A percentile compares a stretch with the other conserved stretches of the same genome.
phyloP scores from a whole-genome alignment of 2,888 invertebrate genomes.

The Erebia ligea region DNA sequence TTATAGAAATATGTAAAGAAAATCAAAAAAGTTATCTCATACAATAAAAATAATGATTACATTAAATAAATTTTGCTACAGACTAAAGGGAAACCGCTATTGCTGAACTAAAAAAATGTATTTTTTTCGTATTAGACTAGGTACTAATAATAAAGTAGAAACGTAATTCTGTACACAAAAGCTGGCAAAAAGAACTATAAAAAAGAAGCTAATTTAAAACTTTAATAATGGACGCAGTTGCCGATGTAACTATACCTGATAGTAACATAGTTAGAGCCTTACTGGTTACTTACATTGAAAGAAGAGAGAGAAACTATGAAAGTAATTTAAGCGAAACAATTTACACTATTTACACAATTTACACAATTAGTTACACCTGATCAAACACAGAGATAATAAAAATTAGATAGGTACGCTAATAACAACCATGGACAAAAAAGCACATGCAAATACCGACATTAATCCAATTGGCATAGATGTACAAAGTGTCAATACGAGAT shows the following conservation, averaged over 20 bases:
- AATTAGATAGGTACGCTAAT: background rate
- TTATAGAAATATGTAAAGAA: no score
- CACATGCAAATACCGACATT: conserved; percentile 14
- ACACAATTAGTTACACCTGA: conserved; percentile 5
- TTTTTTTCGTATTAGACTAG: no score
- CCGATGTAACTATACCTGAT: background rate
- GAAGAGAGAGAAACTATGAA: no score
- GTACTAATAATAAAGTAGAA: background rate
- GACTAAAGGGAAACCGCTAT: no score
- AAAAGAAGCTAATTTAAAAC: background rate
- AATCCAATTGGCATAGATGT: conserved; percentile 18
- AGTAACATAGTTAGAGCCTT: background rate
- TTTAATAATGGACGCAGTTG: background rate
- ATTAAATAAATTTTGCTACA: no score
- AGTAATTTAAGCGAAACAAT: background rate
- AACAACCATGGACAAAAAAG: background rate
- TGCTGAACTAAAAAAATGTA: no score
- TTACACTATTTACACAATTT: no score
- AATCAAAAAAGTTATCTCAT: no score
- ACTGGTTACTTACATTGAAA: no score
- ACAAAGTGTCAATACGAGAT: conserved; percentile 20
- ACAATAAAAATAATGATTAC: no score
- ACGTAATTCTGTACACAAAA: background rate
- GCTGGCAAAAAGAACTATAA: background rate
- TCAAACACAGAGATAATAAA: conserved; percentile 6